Conservation (phyloP, 2,888 invertebrate genomes). For the Hanleya hanleyi region DNA sequence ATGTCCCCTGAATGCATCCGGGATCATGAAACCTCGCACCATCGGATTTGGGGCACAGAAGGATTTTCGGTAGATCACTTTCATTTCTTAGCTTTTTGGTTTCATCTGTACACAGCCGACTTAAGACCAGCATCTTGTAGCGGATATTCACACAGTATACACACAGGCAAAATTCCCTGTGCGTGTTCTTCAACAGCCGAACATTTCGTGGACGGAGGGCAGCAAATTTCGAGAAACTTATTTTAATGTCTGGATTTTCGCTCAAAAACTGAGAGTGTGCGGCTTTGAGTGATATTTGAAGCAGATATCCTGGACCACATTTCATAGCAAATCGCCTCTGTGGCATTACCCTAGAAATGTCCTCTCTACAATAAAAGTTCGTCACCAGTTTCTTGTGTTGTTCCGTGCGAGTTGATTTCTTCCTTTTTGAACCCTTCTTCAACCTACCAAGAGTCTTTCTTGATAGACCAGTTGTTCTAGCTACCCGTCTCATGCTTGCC, state of each 20-base stretch:
- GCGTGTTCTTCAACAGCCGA: slow-evolving; percentile 13
- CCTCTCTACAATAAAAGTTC: slow-evolving; percentile 26
- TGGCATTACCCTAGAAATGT: slow-evolving; percentile 19
- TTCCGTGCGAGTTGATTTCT: slow-evolving; percentile 11
- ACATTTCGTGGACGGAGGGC: slow-evolving; percentile 31
- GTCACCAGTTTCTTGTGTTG: background rate
- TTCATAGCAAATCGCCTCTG: slow-evolving; percentile 35
- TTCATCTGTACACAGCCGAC: slow-evolving; percentile 2
- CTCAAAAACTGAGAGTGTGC: slow-evolving; percentile 21
- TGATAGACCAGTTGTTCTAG: background rate
- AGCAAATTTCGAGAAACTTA: slow-evolving; percentile 32
- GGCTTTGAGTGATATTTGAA: slow-evolving; percentile 33
- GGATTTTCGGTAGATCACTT: slow-evolving; percentile 26
- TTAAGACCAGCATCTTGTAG: slow-evolving; percentile 34
- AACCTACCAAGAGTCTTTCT: background rate
- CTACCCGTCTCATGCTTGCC: background rate
- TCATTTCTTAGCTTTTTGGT: slow-evolving; percentile 23
- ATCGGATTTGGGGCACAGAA: slow-evolving; percentile 38
- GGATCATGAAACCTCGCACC: slow-evolving; percentile 21
- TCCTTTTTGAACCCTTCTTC: background rate
- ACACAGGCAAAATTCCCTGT: slow-evolving; percentile 39
- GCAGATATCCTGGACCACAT: slow-evolving; percentile 32
- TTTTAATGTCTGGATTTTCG: slow-evolving; percentile 18
- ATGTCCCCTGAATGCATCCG: slow-evolving; percentile 33
- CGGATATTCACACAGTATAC: slow-evolving; percentile 36